phyloP scores from a whole-genome alignment of 2,797 vertebrate species.

The Brotula barbata region DNA sequence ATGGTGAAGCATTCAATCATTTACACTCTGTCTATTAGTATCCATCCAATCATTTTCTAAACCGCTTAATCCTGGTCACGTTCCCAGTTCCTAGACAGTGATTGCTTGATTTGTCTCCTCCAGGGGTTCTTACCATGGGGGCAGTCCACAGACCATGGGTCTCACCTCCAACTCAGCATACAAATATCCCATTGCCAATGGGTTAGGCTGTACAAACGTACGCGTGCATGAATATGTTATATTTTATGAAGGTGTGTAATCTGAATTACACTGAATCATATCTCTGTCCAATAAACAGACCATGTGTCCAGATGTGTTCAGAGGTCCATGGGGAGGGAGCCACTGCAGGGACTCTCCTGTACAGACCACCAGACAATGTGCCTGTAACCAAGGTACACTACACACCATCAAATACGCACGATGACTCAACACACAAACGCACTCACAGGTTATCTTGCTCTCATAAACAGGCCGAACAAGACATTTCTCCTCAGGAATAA shows the following conservation, averaged over 20 bases:
- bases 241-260: slow-evolving; percentile 5
- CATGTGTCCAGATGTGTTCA: slow-evolving; percentile 96
- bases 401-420: slow-evolving; percentile 17
- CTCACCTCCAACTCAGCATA: slow-evolving; percentile 82
- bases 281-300: slow-evolving; percentile 79
- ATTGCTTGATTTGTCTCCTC: slow-evolving; percentile 43
- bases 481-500: slow-evolving; percentile 8
- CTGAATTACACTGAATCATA: slow-evolving; percentile 29
- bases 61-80: no score
- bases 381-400: slow-evolving; percentile 87
- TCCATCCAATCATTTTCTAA: no score
- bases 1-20: no score
- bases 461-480: slow-evolving; percentile 7
- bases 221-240: slow-evolving; percentile 42
- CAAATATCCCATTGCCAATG: slow-evolving; percentile 81
- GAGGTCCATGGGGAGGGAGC: slow-evolving; percentile 92
- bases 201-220: slow-evolving; percentile 86
- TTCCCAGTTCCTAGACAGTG: not conserved
- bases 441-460: slow-evolving; percentile 9
- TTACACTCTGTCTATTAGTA: no score
- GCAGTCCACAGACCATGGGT: slow-evolving; percentile 82
- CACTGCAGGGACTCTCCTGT: slow-evolving; percentile 93
- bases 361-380: slow-evolving; percentile 89
- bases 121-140: slow-evolving; percentile 92
- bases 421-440: not conserved